Evolutionary conservation across 2,797 vertebrate species (phyloP), one percentile per base, ranked within the genome.

Genomic region (Masticophis lateralis): DNA sequence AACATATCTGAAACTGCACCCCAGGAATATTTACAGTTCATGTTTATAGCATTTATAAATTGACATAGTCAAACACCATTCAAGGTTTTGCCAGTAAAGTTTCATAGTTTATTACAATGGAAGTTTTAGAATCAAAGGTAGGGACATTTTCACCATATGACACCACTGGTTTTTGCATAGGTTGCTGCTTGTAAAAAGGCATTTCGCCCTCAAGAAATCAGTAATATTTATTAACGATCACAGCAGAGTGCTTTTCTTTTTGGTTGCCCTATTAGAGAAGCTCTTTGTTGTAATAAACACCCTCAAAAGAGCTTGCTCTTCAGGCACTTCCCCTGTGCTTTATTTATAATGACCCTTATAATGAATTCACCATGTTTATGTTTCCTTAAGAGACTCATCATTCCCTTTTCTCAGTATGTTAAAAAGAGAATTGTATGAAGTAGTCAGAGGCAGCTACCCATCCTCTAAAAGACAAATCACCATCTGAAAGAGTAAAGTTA

Each of bases 261-360:
- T 95, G 95, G 97, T 96, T 98, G 95, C 96, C 96, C 97, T 97
- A 96, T 98, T 97, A 98, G 97, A 97, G 95, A 97, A 98, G 93
- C 90, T 97, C 96, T 98, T 98, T 97, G 97, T 98, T 97, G 97
- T 98, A 97, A 97, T 97, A 98, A 98, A 98, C 97, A 97, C 95
- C 93, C 97, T 93, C 0, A 61, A 96, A 97, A 97, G 96, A 97
- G 96, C 95, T 96, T 97, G 96, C 95, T 97, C 97, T 98, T 97
- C 97, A 96, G 98, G 97, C 96, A 98, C 97, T 97, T 97, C 97
- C 95, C 95, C 97, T 97, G 97, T 93, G 96, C 97, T 98, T 98
- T 97, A 97, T 97, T 97, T 97, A 98, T 98, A 98, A 98, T 96
- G 97, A 98, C 97, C 90, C 97, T 98, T 97, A 97, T 98, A 98